Evolutionary conservation across 1,140 invertebrate genomes (phyloP).

Genomic region (Pseudoatta argentina): DNA sequence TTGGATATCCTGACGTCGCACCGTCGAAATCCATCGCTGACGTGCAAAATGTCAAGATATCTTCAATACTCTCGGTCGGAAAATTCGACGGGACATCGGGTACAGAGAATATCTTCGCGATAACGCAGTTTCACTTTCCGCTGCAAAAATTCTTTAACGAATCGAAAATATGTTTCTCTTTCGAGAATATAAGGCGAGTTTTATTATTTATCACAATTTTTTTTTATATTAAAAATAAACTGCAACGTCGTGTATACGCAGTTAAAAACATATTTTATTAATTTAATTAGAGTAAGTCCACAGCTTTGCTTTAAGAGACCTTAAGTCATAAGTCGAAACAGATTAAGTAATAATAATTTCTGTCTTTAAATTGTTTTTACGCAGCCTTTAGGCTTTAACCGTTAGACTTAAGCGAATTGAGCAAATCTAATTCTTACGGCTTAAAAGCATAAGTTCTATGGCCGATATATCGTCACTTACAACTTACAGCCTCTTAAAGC

Average conservation of each 20-base stretch:
- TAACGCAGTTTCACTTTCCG: not conserved
- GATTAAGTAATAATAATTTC: too few species aligned
- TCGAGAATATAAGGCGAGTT: not conserved
- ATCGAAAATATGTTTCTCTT: not conserved
- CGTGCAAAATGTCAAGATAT: conserved; percentile 44
- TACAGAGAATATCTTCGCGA: not conserved
- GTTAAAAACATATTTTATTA: not conserved
- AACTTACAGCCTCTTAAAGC: too few species aligned
- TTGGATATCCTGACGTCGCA: conserved; percentile 56
- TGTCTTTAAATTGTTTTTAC: too few species aligned
- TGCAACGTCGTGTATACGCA: not conserved
- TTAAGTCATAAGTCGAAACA: too few species aligned
- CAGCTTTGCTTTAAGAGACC: too few species aligned
- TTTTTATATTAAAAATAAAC: conserved; percentile 7
- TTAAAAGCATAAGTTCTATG: too few species aligned
- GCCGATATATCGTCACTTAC: too few species aligned
- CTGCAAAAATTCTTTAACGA: not conserved
- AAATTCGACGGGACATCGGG: conserved; percentile 8
- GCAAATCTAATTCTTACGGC: too few species aligned
- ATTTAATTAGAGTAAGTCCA: too few species aligned
- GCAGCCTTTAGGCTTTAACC: too few species aligned
- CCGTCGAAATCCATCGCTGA: conserved; percentile 46
- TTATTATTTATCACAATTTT: conserved; percentile 8
- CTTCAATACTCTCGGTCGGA: conserved; percentile 8
- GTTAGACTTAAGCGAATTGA: too few species aligned